A percentile compares a stretch with the other conserved stretches of the same genome.
phyloP scores from a whole-genome alignment of 1,140 invertebrate species.

The Homalodisca vitripennis region DNA sequence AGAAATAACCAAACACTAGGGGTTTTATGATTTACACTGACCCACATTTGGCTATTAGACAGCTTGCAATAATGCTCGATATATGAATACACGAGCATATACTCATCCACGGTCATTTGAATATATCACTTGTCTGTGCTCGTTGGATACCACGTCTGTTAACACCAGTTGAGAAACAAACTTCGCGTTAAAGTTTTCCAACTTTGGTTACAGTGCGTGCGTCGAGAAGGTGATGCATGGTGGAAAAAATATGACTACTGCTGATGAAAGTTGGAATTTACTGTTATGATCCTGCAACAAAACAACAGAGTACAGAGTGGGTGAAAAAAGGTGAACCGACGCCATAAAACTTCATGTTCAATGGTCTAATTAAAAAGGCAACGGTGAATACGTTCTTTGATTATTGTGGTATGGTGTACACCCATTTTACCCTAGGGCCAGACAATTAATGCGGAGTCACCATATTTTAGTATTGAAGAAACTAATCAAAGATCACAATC shows the following conservation, averaged over 20 bases:
- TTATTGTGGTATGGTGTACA: slow-evolving; percentile 26
- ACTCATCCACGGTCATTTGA: not conserved
- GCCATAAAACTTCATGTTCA: slow-evolving; percentile 12
- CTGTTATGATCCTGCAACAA: slow-evolving; percentile 16
- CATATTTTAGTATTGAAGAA: slow-evolving; percentile 12
- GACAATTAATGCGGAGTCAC: slow-evolving; percentile 17
- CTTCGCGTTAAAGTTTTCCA: not conserved
- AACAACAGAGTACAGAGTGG: slow-evolving; percentile 13
- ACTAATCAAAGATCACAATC: slow-evolving; percentile 24
- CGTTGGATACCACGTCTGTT: not conserved
- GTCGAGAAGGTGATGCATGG: slow-evolving; percentile 8
- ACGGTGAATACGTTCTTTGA: slow-evolving; percentile 30
- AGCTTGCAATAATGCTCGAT: slow-evolving; percentile 2
- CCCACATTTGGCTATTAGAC: slow-evolving; percentile 6
- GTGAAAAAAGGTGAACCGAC: slow-evolving; percentile 14
- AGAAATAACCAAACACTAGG: slow-evolving; percentile 9
- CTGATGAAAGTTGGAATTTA: slow-evolving; percentile 14
- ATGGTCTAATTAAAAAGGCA: slow-evolving; percentile 15
- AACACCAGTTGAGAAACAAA: slow-evolving; percentile 13
- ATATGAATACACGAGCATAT: not conserved
- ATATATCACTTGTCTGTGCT: slow-evolving; percentile 5
- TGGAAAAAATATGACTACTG: slow-evolving; percentile 4
- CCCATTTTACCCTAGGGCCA: slow-evolving; percentile 17
- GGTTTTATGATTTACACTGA: slow-evolving; percentile 4
- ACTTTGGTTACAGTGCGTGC: slow-evolving; percentile 11